phyloP scores from a whole-genome alignment of 2,888 invertebrate genomes.

The Hedya salicella region DNA sequence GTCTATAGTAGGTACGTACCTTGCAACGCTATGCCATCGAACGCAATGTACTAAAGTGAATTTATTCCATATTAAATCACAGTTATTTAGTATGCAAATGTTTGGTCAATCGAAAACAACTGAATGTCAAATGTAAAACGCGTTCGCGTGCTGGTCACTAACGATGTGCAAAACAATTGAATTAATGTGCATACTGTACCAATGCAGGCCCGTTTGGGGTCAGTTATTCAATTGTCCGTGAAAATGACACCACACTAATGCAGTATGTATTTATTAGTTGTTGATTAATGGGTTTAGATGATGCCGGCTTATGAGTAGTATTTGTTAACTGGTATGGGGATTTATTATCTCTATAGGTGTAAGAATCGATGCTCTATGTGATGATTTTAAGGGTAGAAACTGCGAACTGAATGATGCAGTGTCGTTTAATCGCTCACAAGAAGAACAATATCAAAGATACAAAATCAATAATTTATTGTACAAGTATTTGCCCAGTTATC shows the following conservation, averaged over 20 bases:
- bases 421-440: no score
- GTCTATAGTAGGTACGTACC: background rate
- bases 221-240: conserved; percentile 39
- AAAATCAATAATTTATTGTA: no score
- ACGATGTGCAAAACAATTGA: conserved; percentile 35
- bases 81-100: conserved; percentile 30
- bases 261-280: conserved; percentile 10
- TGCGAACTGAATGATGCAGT: no score
- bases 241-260: conserved; percentile 24
- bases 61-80: conserved; percentile 27
- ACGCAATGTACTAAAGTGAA: background rate
- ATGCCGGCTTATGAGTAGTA: background rate
- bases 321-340: background rate
- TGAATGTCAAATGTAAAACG: conserved; percentile 33
- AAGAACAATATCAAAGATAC: no score
- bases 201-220: conserved; percentile 28
- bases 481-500: no score
- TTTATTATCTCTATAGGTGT: no score
- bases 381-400: no score
- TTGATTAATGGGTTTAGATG: background rate
- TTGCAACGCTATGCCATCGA: background rate
- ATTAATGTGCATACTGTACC: conserved; percentile 36
- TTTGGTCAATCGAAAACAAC: conserved; percentile 32
- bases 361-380: no score
- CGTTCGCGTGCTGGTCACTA: conserved; percentile 15